phyloP scores from a whole-genome alignment of 2,888 invertebrate species.

The Agonopterix alstromeriana region DNA sequence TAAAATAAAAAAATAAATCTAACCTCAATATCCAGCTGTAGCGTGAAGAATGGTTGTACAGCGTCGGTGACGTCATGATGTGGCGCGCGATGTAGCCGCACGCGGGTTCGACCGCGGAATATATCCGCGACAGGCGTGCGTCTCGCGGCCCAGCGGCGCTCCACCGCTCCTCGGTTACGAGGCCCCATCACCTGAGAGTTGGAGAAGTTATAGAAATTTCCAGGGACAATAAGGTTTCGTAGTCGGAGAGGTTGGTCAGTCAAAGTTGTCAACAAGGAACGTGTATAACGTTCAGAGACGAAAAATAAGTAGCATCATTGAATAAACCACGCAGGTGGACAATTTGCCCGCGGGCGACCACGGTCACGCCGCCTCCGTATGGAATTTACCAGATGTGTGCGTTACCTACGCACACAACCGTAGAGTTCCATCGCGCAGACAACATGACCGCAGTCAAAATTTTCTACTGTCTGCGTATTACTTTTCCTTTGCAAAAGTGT shows the following conservation, averaged over 20 bases:
- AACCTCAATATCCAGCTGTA: conserved; percentile 96
- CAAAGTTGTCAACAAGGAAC: conserved; percentile 11
- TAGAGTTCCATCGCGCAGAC: too few relatives aligned
- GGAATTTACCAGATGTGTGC: too few relatives aligned
- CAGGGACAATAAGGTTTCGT: not conserved
- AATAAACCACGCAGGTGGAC: too few relatives aligned
- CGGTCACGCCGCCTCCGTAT: too few relatives aligned
- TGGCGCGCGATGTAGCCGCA: conserved; percentile 83
- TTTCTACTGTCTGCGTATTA: too few relatives aligned
- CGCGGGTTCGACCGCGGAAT: conserved; percentile 93
- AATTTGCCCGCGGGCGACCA: too few relatives aligned
- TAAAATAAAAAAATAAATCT: conserved; percentile 2
- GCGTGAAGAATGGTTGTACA: conserved; percentile 96
- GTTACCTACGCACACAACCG: too few relatives aligned
- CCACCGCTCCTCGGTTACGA: conserved; percentile 91
- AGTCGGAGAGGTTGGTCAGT: conserved; percentile 8
- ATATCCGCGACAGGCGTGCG: conserved; percentile 94
- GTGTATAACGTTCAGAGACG: conserved; percentile 13
- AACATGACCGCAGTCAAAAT: too few relatives aligned
- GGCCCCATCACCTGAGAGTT: conserved; percentile 84
- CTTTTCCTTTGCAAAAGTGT: too few relatives aligned
- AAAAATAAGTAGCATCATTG: conserved; percentile 21
- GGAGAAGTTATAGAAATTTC: conserved; percentile 8
- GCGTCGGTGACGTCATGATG: conserved; percentile 87
- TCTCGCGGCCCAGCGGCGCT: conserved; percentile 82